phyloP scores from a whole-genome alignment of 2,888 invertebrate genomes.

The Oxyteleia sp. region DNA sequence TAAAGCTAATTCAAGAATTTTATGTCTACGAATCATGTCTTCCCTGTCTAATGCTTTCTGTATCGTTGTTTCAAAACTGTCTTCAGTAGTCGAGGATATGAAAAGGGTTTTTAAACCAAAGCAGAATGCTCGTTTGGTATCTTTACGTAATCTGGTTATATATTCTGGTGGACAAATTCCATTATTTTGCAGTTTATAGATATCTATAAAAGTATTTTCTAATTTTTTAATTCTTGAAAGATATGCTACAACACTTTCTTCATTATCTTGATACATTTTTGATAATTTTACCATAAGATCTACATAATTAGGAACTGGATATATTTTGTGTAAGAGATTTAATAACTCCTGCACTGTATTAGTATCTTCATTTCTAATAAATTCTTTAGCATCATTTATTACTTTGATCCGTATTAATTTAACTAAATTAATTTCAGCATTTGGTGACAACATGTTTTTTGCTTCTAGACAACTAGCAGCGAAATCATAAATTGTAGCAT shows the following conservation, averaged over 20 bases:
- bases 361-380: background rate
- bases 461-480: background rate
- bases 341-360: background rate
- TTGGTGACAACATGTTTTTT: background rate
- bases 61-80: no score
- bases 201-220: background rate
- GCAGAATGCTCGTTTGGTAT: no score
- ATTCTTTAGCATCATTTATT: background rate
- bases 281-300: constrained; percentile 4
- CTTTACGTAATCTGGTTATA: no score
- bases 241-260: background rate
- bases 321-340: background rate
- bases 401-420: background rate
- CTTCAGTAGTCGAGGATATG: no score
- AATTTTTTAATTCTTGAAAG: background rate
- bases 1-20: no score
- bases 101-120: no score
- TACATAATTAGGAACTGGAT: background rate
- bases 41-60: no score
- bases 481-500: background rate
- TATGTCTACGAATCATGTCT: no score
- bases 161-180: background rate
- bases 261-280: background rate
- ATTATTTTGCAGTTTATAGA: background rate
- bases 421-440: background rate